Conservation (phyloP, 2,113 vertebrate species). For the Leptodactylus fuscus region DNA sequence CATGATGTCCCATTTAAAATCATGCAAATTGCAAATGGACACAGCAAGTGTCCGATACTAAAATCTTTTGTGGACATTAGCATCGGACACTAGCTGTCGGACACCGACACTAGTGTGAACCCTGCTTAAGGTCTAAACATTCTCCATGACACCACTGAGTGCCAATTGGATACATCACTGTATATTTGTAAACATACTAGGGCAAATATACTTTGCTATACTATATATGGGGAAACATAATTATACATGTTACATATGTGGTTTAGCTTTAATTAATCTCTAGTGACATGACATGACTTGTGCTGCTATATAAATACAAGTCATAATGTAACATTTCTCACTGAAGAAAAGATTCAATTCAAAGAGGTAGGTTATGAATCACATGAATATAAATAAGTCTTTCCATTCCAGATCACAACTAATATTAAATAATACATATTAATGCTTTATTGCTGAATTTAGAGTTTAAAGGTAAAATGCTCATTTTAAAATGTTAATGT, state of each 20-base stretch:
- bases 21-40: no score
- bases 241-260: neutral
- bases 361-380: neutral
- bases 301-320: conserved; percentile 23
- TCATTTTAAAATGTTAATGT: neutral
- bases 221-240: neutral
- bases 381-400: neutral
- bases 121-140: no score
- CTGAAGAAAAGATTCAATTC: neutral
- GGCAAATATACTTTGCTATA: neutral
- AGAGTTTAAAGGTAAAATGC: neutral
- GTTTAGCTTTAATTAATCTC: conserved; percentile 46
- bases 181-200: no score
- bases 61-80: no score
- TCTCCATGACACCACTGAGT: no score
- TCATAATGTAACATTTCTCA: neutral
- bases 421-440: neutral
- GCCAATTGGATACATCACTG: no score
- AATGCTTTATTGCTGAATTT: neutral
- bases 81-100: no score
- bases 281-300: neutral
- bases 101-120: no score
- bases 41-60: no score
- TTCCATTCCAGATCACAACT: neutral
- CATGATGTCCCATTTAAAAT: no score